These are phyloP conservation scores for Azemiops feae DNA, from an alignment of 2,113 vertebrate genomes.

Conservation along the genomic window DNA sequence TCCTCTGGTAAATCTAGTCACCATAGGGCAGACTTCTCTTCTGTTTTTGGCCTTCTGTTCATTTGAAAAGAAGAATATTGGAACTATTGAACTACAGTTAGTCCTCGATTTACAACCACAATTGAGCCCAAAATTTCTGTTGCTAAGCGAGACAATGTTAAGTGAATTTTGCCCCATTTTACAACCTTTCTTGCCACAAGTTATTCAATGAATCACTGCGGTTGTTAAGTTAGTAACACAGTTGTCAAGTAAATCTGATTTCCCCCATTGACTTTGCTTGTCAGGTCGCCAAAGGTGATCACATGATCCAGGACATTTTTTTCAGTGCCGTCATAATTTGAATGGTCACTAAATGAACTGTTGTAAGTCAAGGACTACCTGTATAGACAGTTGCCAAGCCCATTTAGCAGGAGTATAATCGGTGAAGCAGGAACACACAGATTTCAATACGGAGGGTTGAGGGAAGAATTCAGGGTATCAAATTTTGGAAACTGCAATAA, in stretches of 20 bases:
- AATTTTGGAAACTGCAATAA: background rate
- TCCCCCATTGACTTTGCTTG: background rate
- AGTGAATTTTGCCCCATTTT: background rate
- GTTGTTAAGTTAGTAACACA: background rate
- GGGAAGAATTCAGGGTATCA: background rate
- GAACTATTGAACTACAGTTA: constrained; percentile 15
- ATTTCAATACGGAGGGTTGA: background rate
- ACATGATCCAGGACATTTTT: background rate
- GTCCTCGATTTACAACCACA: too few species aligned
- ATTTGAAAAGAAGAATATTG: constrained; percentile 54
- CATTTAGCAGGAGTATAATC: background rate
- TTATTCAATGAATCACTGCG: background rate
- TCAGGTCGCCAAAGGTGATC: background rate
- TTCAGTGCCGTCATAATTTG: background rate
- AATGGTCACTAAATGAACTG: background rate
- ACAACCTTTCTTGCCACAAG: background rate
- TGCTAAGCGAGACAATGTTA: too few species aligned
- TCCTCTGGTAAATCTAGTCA: constrained; percentile 50
- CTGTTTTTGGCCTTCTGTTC: constrained; percentile 42
- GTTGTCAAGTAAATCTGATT: background rate
- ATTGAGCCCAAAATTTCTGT: too few species aligned
- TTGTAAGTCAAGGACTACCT: background rate
- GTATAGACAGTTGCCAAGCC: background rate
- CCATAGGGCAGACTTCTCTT: constrained; percentile 31
- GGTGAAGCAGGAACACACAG: background rate